Evolutionary conservation across 2,888 invertebrate genomes (phyloP).

Genomic region (Andrena dorsata): DNA sequence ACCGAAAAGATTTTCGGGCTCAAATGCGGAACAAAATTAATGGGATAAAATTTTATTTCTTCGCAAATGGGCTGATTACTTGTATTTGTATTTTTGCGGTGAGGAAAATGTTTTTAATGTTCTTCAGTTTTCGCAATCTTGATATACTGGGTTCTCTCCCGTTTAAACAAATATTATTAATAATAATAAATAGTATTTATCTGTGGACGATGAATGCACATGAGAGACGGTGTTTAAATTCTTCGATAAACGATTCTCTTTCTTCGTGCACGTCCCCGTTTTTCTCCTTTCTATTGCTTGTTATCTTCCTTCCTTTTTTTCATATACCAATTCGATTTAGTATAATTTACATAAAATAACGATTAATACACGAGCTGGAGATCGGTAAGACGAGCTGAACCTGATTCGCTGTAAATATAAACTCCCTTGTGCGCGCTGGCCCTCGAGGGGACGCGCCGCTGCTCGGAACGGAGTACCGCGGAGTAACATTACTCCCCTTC

Average conservation of each 20-base stretch:
- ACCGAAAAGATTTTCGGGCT: conserved; percentile 16
- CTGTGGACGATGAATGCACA: conserved; percentile 19
- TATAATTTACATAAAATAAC: conserved; percentile 55
- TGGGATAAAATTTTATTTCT: no score
- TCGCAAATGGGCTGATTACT: no score
- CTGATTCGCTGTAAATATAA: conserved; percentile 56
- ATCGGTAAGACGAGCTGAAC: conserved; percentile 52
- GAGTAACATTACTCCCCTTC: conserved; percentile 51
- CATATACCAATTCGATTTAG: conserved; percentile 41
- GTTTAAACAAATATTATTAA: no score
- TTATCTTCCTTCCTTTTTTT: neutral
- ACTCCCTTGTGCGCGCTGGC: conserved; percentile 15
- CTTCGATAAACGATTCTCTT: conserved; percentile 30
- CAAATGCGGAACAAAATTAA: neutral
- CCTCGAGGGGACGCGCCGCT: conserved; percentile 36
- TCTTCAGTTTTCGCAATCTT: no score
- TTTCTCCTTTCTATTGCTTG: neutral
- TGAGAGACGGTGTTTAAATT: conserved; percentile 28
- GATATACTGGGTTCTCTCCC: no score
- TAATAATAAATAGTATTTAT: conserved; percentile 22
- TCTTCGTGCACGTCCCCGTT: neutral
- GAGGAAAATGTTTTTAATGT: no score
- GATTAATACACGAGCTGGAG: conserved; percentile 49
- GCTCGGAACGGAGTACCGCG: conserved; percentile 32
- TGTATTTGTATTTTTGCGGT: no score